Percentiles rank a stretch among this genome's conserved stretches.
Conservation (phyloP, 1,140 invertebrate genomes). For the Bombus balteatus region DNA sequence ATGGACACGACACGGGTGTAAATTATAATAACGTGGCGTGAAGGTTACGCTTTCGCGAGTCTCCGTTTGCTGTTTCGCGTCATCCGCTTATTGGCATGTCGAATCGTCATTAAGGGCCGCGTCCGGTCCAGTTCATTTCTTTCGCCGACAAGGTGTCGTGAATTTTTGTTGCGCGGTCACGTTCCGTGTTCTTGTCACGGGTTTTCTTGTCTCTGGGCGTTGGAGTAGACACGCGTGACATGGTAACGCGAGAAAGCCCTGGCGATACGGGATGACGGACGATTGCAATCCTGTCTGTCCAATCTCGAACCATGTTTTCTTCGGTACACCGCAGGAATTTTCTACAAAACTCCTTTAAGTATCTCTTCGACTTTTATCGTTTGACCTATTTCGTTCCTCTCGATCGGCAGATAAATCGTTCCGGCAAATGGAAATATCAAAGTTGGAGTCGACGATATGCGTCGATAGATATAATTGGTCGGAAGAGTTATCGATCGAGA, state of each 20-base stretch:
- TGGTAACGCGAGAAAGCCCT: slow-evolving; percentile 35
- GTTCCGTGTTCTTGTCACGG: slow-evolving; percentile 42
- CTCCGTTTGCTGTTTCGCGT: neutral
- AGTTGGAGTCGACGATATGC: neutral
- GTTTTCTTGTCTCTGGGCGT: slow-evolving; percentile 25
- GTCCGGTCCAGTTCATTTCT: slow-evolving; percentile 32
- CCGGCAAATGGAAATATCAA: neutral
- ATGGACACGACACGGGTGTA: slow-evolving; percentile 36
- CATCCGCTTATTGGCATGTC: slow-evolving; percentile 60
- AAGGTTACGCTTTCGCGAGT: slow-evolving; percentile 27
- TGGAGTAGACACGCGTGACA: slow-evolving; percentile 40
- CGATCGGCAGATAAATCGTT: neutral
- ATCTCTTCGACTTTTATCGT: slow-evolving; percentile 1
- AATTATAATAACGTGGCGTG: slow-evolving; percentile 47
- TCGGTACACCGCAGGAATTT: neutral
- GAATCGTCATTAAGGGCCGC: slow-evolving; percentile 60
- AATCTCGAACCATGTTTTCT: neutral
- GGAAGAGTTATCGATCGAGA: neutral
- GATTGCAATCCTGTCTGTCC: slow-evolving; percentile 3
- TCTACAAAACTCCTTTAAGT: neutral
- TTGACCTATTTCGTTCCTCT: neutral
- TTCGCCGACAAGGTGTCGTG: slow-evolving; percentile 18
- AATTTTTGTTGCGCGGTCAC: slow-evolving; percentile 35
- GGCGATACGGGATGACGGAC: slow-evolving; percentile 41
- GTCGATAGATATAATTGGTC: neutral